phyloP scores from a whole-genome alignment of 2,797 vertebrate species.

The Aplochiton taeniatus region DNA sequence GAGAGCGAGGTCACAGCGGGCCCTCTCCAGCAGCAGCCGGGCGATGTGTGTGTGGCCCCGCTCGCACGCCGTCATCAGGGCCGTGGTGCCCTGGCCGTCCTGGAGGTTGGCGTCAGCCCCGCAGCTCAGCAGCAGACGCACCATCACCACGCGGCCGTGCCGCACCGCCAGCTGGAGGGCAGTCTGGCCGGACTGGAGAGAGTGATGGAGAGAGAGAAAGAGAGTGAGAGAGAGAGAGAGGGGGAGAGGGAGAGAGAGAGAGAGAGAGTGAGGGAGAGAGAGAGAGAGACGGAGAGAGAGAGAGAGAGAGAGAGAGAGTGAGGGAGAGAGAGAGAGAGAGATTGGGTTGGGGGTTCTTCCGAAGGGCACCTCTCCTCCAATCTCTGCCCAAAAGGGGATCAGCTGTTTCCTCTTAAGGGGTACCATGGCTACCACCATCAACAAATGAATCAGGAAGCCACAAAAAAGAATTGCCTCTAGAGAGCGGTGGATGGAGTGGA shows the following conservation, averaged over 20 bases:
- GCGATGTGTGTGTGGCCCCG: conserved; percentile 84
- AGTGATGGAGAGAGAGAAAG: not conserved
- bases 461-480: too few relatives aligned
- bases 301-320: conserved; percentile 42
- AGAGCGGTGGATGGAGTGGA: too few relatives aligned
- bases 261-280: not conserved
- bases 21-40: conserved; percentile 85
- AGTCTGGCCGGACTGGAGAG: conserved; percentile 84
- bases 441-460: too few relatives aligned
- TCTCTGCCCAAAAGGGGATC: too few relatives aligned
- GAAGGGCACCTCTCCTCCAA: too few relatives aligned
- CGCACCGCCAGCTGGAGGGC: conserved; percentile 91
- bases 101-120: conserved; percentile 87
- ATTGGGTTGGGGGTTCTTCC: too few relatives aligned
- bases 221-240: not conserved
- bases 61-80: conserved; percentile 90
- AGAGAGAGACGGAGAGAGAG: not conserved
- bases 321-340: conserved; percentile 1
- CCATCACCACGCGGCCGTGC: conserved; percentile 88
- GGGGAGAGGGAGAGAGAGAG: too few relatives aligned
- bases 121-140: conserved; percentile 84
- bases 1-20: conserved; percentile 79
- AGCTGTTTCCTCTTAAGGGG: too few relatives aligned
- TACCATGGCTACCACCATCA: too few relatives aligned
- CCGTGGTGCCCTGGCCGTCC: conserved; percentile 85